Evolutionary conservation across 2,888 invertebrate genomes (phyloP), one percentile per base, ranked within the genome.

Genomic region (Chironomus riparius): DNA sequence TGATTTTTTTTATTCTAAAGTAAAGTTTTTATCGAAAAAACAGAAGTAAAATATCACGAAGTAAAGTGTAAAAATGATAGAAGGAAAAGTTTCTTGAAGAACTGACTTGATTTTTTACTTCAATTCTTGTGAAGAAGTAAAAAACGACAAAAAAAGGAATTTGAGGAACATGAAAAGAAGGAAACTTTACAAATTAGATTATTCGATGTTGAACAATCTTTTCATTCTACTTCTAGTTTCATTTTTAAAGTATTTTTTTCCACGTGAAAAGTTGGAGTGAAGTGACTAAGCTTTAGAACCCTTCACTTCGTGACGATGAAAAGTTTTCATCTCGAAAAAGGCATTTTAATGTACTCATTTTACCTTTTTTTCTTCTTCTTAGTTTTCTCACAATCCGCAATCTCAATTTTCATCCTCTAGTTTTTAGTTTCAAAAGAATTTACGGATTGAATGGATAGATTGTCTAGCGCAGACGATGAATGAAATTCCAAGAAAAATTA

Each of bases 141-240:
- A 38, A 38, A 38, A 15, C 56, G 15, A 18, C 56, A 65, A 65
- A 21, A n/a, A 62, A 65, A 65, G 24, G 24, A 21, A 65, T 24
- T 65, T 56, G 10, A 38, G 38, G 28, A 15, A 50, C 50, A 50
- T 50, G 22, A 22, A 70, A 70, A 48, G 18, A 28, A 28, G 28
- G 38, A 38, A 70, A 72, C 61, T 62, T 72, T 72, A 72, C 72
- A 72, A 72, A 72, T 72, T 72, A 72, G 72, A 72, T 72, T 72
- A 72, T 62, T 72, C 72, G 65, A 21, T 22, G 62, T 72, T 72
- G 61, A 24, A 24, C 48, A 72, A 48, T 62, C 62, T 61, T 62
- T 56, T 61, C 72, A 24, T 61, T 72, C n/a, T 28, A 24, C 38
- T 70, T 50, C 47, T 47, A 47, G 47, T 47, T 48, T 47, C 70